These are phyloP conservation scores for Aporophyla lueneburgensis DNA, from an alignment of 2,888 invertebrate species.

Conservation along the genomic window DNA sequence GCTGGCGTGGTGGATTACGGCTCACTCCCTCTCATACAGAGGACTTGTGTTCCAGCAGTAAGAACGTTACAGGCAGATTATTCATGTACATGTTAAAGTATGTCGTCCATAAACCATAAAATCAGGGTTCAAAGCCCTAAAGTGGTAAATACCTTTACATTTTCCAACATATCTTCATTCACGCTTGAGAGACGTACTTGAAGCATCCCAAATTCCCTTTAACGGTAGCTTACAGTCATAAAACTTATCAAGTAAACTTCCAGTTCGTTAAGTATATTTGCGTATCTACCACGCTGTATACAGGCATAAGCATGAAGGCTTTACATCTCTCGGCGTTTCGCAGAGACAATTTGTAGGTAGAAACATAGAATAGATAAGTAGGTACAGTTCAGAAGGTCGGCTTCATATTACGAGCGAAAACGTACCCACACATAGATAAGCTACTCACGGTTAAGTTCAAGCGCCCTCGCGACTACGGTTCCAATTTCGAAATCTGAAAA, in stretches of 20 bases:
- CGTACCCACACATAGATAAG: not conserved
- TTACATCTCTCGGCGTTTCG: slow-evolving; percentile 28
- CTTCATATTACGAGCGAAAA: not conserved
- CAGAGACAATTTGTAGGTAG: slow-evolving; percentile 40
- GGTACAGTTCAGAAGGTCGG: slow-evolving; percentile 10
- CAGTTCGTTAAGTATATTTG: slow-evolving; percentile 47
- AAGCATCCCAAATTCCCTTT: slow-evolving; percentile 32
- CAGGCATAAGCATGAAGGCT: slow-evolving; percentile 6
- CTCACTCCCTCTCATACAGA: not conserved
- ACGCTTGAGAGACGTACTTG: slow-evolving; percentile 13
- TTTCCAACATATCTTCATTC: slow-evolving; percentile 19
- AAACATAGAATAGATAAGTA: not conserved
- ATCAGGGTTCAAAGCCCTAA: not conserved
- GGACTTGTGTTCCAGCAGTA: not conserved
- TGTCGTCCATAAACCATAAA: not conserved
- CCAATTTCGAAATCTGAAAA: too few relatives aligned
- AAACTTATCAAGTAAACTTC: slow-evolving; percentile 48
- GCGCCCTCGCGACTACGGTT: not conserved
- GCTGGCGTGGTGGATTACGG: not conserved
- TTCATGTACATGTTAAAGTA: not conserved
- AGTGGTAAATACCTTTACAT: slow-evolving; percentile 9
- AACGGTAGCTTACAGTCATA: slow-evolving; percentile 39
- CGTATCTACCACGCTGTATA: slow-evolving; percentile 23
- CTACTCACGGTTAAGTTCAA: too few relatives aligned
- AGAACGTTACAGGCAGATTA: not conserved